Percentiles rank a stretch among this genome's conserved stretches.
These are phyloP conservation scores for Tragelaphus imberbis DNA, from an alignment of 2,113 vertebrate species.

Conservation along the genomic window DNA sequence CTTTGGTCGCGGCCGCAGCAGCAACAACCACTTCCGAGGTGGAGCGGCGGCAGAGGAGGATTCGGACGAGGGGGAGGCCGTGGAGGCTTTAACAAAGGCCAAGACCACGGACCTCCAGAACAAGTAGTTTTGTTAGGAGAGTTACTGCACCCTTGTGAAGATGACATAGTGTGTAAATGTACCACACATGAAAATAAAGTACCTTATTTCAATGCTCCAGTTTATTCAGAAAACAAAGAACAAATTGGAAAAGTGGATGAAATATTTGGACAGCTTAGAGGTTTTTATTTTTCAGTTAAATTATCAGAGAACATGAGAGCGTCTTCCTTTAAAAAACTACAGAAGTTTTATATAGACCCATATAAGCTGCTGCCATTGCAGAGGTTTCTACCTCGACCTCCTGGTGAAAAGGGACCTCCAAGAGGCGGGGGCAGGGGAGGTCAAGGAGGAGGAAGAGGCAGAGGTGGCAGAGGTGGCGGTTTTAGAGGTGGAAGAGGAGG, in stretches of 20 bases:
- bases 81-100: too few relatives aligned
- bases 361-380: constrained; percentile 95
- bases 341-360: constrained; percentile 99
- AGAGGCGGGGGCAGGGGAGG: constrained; percentile 90
- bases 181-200: constrained; percentile 95
- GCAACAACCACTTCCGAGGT: too few relatives aligned
- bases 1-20: too few relatives aligned
- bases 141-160: constrained; percentile 97
- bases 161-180: constrained; percentile 95
- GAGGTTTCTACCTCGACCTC: constrained; percentile 94
- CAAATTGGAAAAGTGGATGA: constrained; percentile 99
- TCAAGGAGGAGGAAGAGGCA: constrained; percentile 84
- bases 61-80: too few relatives aligned
- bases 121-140: constrained; percentile 82
- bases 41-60: too few relatives aligned
- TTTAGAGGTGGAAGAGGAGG: constrained; percentile 83
- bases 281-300: constrained; percentile 99
- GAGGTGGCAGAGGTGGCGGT: constrained; percentile 79
- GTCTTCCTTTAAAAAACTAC: constrained; percentile 96
- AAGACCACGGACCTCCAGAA: too few relatives aligned
- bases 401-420: constrained; percentile 92
- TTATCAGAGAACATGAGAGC: constrained; percentile 98
- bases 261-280: constrained; percentile 96
- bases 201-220: constrained; percentile 97
- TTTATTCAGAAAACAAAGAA: constrained; percentile 98